Base-by-base conservation (phyloP, 2,888 invertebrate species). In the Lepidochitona cinerea region DNA sequence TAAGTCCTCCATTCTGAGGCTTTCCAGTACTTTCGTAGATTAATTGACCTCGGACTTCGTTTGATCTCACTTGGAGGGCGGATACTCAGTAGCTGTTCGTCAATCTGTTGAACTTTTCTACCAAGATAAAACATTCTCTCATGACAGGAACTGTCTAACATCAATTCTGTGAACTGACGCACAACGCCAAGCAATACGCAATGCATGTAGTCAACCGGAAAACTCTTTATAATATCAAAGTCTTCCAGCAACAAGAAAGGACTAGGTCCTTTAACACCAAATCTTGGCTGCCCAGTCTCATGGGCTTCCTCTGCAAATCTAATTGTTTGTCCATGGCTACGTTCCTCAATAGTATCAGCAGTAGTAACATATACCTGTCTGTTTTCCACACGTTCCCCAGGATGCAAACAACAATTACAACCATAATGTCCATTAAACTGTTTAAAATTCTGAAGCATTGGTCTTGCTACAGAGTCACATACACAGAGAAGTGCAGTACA, bases 401-500 rank as follows among this genome's bases (percentile, higher is more conserved):
- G 59, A 26, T 59, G 59, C 59, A 59, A 59, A 26, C 59, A 59
- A 59, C 26, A 26, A 26, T 59, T 59, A 26, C 59, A 59, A 4
- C 59, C 5, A 59, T 59, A 59, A 59, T 59, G 4, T 1, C 59
- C 59, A 59, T 59, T 59, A 29, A 59, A 59, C 59, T 59, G 59
- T 29, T 59, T 59, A 29, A 59, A 59, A 59, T 59, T 59, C 26
- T 59, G 59, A 23, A 59, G 29, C 26, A 9, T 32, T 29, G 59
- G 26, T 29, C 29, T 23, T 26, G 5, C 59, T 4, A 59, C 59
- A 23, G 59, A 29, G 26, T 59, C 26, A 59, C 59, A 59, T 29
- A 59, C 4, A 2, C 59, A 59, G 18, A 59, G 59, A 29, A 59
- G 4, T 29, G 59, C 59, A 59, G 59, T 59, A 26, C 54, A 59